phyloP scores from a whole-genome alignment of 2,113 vertebrate species.

The Taurulus bubalis region DNA sequence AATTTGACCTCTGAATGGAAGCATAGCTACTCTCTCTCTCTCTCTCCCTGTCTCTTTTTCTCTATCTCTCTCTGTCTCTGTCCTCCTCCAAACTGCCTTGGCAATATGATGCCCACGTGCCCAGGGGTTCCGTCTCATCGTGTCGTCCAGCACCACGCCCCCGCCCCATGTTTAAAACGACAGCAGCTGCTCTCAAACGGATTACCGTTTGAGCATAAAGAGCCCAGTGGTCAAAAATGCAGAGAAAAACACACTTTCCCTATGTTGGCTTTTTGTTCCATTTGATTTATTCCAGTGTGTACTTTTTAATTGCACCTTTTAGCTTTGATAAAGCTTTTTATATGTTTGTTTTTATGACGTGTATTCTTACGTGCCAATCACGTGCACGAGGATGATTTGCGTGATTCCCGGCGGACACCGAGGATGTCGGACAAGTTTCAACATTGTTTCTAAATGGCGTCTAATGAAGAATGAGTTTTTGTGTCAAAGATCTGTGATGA shows the following conservation, averaged over 20 bases:
- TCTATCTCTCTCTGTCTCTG: constrained; percentile 6
- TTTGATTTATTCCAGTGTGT: constrained; percentile 11
- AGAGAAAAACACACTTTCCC: constrained; percentile 70
- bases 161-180: constrained; percentile 60
- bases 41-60: constrained; percentile 9
- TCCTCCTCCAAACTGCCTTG: constrained; percentile 64
- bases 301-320: constrained; percentile 53
- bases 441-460: constrained; percentile 1
- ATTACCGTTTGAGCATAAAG: constrained; percentile 76
- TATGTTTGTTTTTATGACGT: constrained; percentile 50
- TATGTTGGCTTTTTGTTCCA: constrained; percentile 49
- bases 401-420: background rate
- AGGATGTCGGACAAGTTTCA: constrained; percentile 3
- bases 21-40: constrained; percentile 27
- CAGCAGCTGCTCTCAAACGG: constrained; percentile 82
- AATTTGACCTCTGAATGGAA: constrained; percentile 47
- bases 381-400: constrained; percentile 17
- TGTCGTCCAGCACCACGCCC: constrained; percentile 48
- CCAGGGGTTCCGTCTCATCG: constrained; percentile 51
- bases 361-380: constrained; percentile 52
- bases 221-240: constrained; percentile 88
- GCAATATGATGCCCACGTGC: constrained; percentile 52
- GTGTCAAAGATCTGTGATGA: constrained; percentile 5
- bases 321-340: constrained; percentile 68
- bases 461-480: constrained; percentile 8